Evolutionary conservation across 1,140 invertebrate species (phyloP), one percentile per base, ranked within the genome.

Genomic region (Aplysia californica): DNA sequence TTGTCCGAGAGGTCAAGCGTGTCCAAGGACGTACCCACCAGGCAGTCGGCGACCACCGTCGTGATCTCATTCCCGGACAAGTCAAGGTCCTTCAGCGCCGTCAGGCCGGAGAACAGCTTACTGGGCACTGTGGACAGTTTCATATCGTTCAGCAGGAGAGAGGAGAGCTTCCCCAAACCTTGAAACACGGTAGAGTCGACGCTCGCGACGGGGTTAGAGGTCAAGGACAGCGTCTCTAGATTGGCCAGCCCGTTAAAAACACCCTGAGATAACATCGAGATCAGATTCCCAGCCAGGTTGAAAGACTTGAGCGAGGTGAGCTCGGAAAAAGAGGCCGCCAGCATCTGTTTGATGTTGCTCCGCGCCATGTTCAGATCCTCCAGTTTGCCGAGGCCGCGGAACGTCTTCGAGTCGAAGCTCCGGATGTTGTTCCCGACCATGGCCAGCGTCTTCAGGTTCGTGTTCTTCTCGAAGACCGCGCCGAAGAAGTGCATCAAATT

Each of bases 1-100:
- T 86, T 86, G 0, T 72, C 33, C 0, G 79, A 81, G 21, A 86
- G 59, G 64, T 86, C 79, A 33, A 86, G 31, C 20, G 64, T 20
- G 15, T 76, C 78, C 21, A 84, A 3, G 29, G 75, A 65, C 21
- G 83, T 81, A 38, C 79, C 80, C 3, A 23, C 31, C 29, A 86
- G 79, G n/a, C 81, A 56, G 33, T 65, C 75, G 3, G 67, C 66
- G 18, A 67, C 76, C 23, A 86, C 73, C 5, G 20, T 33, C 15
- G 29, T 33, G 21, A 86, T 77, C 6, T 38, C 41, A 39, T 83
- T 82, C 0, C 33, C 31, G 15, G 79, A 36, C 33, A 81, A 70
- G 58, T 79, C 81, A 10, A 85, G 26, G 4, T 38, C 56, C 26
- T 65, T 70, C 23, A 86, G 80, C 26, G 76, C 38, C 26, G 55